A percentile compares a stretch with the other conserved stretches of the same genome.
phyloP scores from a whole-genome alignment of 2,113 vertebrate species.

The Nothoprocta pentlandii region DNA sequence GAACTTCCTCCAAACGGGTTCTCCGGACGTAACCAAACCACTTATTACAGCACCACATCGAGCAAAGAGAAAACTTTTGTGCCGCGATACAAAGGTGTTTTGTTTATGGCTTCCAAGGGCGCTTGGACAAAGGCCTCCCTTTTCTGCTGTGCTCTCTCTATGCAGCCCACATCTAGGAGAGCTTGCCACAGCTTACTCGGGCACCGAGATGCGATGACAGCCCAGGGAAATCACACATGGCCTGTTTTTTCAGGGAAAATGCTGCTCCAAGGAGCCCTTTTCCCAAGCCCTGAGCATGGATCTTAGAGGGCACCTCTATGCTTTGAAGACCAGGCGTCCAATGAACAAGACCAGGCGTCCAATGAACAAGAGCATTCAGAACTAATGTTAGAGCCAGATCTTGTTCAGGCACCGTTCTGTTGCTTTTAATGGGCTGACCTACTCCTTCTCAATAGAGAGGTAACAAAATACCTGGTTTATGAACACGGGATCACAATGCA shows the following conservation, averaged over 20 bases:
- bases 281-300: not conserved
- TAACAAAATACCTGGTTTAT: not conserved
- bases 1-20: not conserved
- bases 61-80: not conserved
- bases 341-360: not conserved
- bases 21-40: not conserved
- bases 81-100: not conserved
- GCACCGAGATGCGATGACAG: too few species aligned
- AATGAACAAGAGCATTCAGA: not conserved
- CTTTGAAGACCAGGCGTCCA: accelerated
- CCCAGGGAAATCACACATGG: not conserved
- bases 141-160: not conserved
- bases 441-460: not conserved
- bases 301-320: not conserved
- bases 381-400: accelerated
- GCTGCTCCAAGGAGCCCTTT: not conserved
- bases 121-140: not conserved
- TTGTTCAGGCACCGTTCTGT: accelerated
- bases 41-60: not conserved
- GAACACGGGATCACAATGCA: not conserved
- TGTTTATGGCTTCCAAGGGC: not conserved
- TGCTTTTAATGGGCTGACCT: not conserved
- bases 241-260: not conserved
- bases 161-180: not conserved
- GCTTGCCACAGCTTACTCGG: not conserved